Evolutionary conservation across 1,140 invertebrate species (phyloP), one percentile per base, ranked within the genome.

Genomic region (Radopholus similis): DNA sequence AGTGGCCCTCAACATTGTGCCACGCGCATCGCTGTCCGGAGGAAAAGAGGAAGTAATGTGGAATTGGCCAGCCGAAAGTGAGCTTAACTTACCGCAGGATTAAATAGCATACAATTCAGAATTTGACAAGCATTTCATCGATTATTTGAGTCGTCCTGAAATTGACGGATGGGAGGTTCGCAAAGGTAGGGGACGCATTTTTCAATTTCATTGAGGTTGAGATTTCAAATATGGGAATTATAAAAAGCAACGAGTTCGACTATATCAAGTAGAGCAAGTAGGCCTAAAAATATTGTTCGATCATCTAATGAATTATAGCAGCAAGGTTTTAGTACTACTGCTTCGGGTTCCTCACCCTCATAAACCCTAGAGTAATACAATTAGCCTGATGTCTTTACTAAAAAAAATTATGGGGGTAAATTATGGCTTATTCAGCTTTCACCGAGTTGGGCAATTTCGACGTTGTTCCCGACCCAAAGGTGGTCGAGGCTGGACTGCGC

Each of bases 101-200:
- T 62, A 26, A 34, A 51, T 76, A 42, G 30, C 42, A 30, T 47
- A 23, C 13, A 9, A 21, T 40, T 65, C 34, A 74, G 55, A 80
- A 57, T 81, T 81, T 66, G 81, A 82, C 47, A 76, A 81, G 30
- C 77, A 82, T 60, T 82, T 83, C 66, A 82, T 82, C 62, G 76
- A 80, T 26, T 96, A 88, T 83, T 93, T 97, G 85, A 91, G 88
- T 82, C 87, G 91, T 55, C 86, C 87, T 44, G 90, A 96, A 75
- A 92, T 97, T 82, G 95, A 97, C 85, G 89, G 89, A 42, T 98
- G 95, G 95, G 92, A 96, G 86, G 87, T 95, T 68, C 88, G 95
- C 18, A 83, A 83, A 74, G 77, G 77, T 79, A 47, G 8, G 59
- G 26, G n/a, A 38, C 40, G 38, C 21, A 44, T 75, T 30, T 74